Percentiles rank a stretch among this genome's conserved stretches.
Evolutionary conservation across 2,888 invertebrate genomes (phyloP).

Genomic region (Gari tellinella): DNA sequence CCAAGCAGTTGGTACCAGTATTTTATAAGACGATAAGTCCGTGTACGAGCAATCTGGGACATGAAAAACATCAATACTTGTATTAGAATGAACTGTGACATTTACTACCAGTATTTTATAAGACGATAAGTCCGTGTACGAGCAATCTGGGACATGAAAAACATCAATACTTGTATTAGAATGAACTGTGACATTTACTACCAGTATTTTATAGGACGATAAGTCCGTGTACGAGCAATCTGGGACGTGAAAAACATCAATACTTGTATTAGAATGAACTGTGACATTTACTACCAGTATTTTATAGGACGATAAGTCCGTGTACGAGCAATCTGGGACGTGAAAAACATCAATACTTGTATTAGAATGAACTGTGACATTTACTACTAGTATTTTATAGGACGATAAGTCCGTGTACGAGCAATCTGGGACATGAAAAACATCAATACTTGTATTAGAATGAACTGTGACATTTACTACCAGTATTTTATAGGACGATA

Average conservation of each 20-base stretch:
- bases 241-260: no score
- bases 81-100: no score
- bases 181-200: no score
- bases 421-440: no score
- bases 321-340: conserved; percentile 70
- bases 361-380: no score
- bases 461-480: no score
- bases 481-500: conserved; percentile 67
- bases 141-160: conserved; percentile 67
- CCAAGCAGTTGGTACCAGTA: conserved; percentile 76
- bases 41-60: conserved; percentile 71
- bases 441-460: no score
- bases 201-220: conserved; percentile 67
- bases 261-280: no score
- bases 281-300: conserved; percentile 70
- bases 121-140: conserved; percentile 71
- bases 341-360: no score
- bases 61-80: no score
- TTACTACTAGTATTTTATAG: conserved; percentile 68
- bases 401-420: conserved; percentile 73
- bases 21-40: conserved; percentile 70
- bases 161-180: no score
- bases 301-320: conserved; percentile 72
- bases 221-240: conserved; percentile 74
- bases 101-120: conserved; percentile 71